phyloP scores from a whole-genome alignment of 2,888 invertebrate species.

The Micoletzkya japonica region DNA sequence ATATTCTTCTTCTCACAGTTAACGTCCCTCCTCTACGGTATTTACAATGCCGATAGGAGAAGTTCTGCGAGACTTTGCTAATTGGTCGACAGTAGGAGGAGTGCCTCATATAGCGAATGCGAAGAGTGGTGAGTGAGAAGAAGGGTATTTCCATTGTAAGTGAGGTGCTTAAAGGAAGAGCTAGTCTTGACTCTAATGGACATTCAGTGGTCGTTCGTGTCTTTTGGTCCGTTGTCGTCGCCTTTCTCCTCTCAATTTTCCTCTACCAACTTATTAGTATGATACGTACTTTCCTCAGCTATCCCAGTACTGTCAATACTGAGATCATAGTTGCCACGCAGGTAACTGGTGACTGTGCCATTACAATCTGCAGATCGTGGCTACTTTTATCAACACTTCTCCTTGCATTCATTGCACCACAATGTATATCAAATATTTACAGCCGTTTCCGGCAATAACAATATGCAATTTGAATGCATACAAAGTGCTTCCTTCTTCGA shows the following conservation, averaged over 20 bases:
- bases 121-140: constrained; percentile 24
- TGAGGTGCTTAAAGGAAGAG: background rate
- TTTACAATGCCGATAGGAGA: constrained; percentile 33
- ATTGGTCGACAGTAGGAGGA: constrained; percentile 48
- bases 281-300: constrained; percentile 40
- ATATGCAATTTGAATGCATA: constrained; percentile 50
- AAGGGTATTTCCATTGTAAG: background rate
- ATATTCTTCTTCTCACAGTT: background rate
- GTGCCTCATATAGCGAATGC: constrained; percentile 47
- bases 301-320: constrained; percentile 39
- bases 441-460: constrained; percentile 48
- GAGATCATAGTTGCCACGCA: constrained; percentile 40
- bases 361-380: too few species aligned
- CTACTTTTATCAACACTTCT: too few species aligned
- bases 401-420: too few species aligned
- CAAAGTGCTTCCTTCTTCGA: constrained; percentile 26
- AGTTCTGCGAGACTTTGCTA: constrained; percentile 47
- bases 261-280: constrained; percentile 42
- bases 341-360: constrained; percentile 17
- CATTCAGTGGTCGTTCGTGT: constrained; percentile 37
- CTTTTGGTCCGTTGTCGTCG: constrained; percentile 44
- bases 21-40: background rate
- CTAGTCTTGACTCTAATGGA: background rate
- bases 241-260: constrained; percentile 38
- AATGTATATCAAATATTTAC: background rate